Evolutionary conservation across 2,888 invertebrate species (phyloP).

Genomic region (Orchesellides sinensis): DNA sequence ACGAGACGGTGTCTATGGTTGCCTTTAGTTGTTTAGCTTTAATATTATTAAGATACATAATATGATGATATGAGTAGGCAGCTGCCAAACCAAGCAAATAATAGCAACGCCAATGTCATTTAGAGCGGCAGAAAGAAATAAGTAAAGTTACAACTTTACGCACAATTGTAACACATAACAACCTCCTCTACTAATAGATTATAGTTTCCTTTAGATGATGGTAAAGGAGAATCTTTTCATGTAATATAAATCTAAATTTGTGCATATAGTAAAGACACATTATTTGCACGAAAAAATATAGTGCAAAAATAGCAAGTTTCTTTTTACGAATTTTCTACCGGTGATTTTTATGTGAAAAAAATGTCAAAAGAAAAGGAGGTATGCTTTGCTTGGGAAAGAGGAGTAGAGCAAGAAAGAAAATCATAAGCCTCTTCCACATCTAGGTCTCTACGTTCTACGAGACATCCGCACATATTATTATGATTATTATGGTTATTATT

Average conservation of each 20-base stretch:
- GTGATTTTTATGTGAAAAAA: not conserved
- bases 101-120: not conserved
- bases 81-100: slow-evolving; percentile 31
- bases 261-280: too few relatives aligned
- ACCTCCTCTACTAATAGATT: too few relatives aligned
- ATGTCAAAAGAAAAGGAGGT: not conserved
- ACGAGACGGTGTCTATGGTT: not conserved
- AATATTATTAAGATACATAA: slow-evolving; percentile 55
- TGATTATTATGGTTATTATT: slow-evolving; percentile 37
- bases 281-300: too few relatives aligned
- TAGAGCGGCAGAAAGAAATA: too few relatives aligned
- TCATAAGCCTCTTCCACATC: not conserved
- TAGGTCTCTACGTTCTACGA: not conserved
- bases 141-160: too few relatives aligned
- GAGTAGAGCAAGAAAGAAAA: not conserved
- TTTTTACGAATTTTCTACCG: not conserved
- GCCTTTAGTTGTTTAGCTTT: not conserved
- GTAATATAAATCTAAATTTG: too few relatives aligned
- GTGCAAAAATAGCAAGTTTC: too few relatives aligned
- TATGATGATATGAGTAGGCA: slow-evolving; percentile 26
- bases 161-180: too few relatives aligned
- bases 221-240: too few relatives aligned
- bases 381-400: not conserved
- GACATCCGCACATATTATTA: slow-evolving; percentile 34
- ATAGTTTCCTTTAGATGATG: too few relatives aligned